These are phyloP conservation scores for Pteropus alecto DNA, from an alignment of 2,113 vertebrate genomes.

Conservation along the genomic window DNA sequence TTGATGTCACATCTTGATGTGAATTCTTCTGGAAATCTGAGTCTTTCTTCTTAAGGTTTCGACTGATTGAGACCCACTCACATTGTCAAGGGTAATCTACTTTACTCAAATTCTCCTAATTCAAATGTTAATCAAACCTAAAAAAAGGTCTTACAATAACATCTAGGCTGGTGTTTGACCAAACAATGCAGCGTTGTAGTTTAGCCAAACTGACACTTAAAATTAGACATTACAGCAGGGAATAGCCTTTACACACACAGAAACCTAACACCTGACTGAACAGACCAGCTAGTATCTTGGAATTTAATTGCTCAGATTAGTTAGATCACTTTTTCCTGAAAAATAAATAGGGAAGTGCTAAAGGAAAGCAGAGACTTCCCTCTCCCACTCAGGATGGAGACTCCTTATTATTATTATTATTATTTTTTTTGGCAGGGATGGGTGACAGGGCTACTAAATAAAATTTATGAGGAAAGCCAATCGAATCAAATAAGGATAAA, in stretches of 20 bases:
- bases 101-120: background rate
- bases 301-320: background rate
- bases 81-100: background rate
- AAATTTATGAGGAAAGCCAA: background rate
- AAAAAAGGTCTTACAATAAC: background rate
- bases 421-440: background rate
- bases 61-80: background rate
- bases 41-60: background rate
- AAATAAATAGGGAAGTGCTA: background rate
- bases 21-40: background rate
- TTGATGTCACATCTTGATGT: background rate
- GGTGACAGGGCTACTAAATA: background rate
- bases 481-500: slow-evolving; percentile 15
- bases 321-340: background rate
- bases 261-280: background rate
- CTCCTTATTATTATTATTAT: too few species aligned
- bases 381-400: background rate
- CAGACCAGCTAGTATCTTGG: too few species aligned
- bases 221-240: background rate
- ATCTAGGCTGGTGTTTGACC: background rate
- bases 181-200: background rate
- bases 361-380: background rate
- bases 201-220: background rate
- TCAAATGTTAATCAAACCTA: background rate
- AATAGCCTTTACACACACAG: background rate